phyloP scores from a whole-genome alignment of 2,113 vertebrate genomes.

The Acrocephalus kingi region DNA sequence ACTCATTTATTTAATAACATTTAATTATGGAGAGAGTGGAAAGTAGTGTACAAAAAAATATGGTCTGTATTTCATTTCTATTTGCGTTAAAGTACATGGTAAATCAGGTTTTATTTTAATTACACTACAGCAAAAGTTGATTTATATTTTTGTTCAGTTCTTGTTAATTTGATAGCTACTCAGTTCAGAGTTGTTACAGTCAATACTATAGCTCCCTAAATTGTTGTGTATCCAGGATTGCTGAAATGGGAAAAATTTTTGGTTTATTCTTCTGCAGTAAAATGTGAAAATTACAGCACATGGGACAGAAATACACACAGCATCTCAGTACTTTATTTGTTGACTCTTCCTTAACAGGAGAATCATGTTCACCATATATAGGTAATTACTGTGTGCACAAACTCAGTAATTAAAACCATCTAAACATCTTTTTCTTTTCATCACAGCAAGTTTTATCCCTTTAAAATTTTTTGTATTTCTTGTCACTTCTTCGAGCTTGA shows the following conservation, averaged over 20 bases:
- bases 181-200: not conserved
- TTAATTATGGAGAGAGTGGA: not conserved
- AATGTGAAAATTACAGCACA: not conserved
- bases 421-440: not conserved
- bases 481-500: not conserved
- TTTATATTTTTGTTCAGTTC: slow-evolving; percentile 48
- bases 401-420: not conserved
- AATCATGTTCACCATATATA: not conserved
- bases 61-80: slow-evolving; percentile 41
- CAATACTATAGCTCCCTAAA: not conserved
- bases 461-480: not conserved
- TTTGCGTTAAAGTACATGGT: not conserved
- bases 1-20: slow-evolving; percentile 45
- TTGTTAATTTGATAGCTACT: slow-evolving; percentile 42
- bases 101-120: slow-evolving; percentile 64
- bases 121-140: slow-evolving; percentile 20
- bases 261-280: not conserved
- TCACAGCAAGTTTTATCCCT: not conserved
- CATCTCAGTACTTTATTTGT: not conserved
- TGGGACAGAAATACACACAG: not conserved
- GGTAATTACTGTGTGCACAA: not conserved
- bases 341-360: not conserved
- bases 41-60: slow-evolving; percentile 12
- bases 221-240: not conserved
- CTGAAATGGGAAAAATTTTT: slow-evolving; percentile 23